A percentile compares a stretch with the other conserved stretches of the same genome.
Conservation (phyloP, 2,113 vertebrate genomes). For the Bucco capensis region DNA sequence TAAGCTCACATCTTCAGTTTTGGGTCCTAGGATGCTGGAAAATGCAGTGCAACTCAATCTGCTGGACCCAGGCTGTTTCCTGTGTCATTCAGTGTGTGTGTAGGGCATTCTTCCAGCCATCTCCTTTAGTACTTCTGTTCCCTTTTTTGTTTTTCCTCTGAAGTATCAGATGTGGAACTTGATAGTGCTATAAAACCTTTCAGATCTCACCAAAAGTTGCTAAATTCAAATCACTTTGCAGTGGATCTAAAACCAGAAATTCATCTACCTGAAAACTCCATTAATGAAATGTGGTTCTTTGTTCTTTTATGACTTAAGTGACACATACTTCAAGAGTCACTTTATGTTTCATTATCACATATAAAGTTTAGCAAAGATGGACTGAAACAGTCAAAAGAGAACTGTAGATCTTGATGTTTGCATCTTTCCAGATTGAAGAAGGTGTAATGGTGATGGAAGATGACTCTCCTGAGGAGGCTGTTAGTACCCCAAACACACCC, state of each 20-base stretch:
- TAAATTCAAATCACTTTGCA: not conserved
- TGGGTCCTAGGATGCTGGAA: not conserved
- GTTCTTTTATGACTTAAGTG: not conserved
- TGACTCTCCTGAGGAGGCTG: constrained; percentile 80
- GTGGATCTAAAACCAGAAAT: not conserved
- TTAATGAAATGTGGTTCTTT: not conserved
- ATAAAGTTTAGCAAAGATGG: not conserved
- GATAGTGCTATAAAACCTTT: not conserved
- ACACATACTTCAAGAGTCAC: not conserved
- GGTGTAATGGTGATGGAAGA: constrained; percentile 92
- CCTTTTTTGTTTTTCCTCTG: not conserved
- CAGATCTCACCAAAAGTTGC: not conserved
- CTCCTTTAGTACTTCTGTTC: not conserved
- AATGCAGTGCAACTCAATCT: not conserved
- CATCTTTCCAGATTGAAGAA: constrained; percentile 87
- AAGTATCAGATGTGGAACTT: not conserved
- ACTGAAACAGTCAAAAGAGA: not conserved
- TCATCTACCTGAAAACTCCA: not conserved
- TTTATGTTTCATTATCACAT: not conserved
- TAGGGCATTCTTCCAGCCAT: not conserved
- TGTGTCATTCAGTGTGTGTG: not conserved
- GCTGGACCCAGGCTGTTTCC: not conserved
- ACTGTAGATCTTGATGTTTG: not conserved
- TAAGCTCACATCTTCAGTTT: not conserved
- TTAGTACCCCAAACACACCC: constrained; percentile 74